phyloP scores from a whole-genome alignment of 2,888 invertebrate genomes.

The Neuroscelio doddi region DNA sequence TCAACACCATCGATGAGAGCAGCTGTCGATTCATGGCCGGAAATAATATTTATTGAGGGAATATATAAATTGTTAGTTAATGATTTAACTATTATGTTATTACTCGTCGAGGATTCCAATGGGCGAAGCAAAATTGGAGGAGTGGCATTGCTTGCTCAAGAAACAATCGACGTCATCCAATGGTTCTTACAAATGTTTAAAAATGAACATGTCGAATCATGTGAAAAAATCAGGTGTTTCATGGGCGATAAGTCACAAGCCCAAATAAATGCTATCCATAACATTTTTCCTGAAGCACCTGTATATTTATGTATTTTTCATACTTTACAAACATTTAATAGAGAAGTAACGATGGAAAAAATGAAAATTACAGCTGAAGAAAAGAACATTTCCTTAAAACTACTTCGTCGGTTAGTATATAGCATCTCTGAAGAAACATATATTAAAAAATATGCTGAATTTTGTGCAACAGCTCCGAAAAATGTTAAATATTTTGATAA shows the following conservation, averaged over 20 bases:
- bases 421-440: not conserved
- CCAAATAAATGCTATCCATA: slow-evolving; percentile 25
- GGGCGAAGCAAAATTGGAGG: slow-evolving; percentile 25
- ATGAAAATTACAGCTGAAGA: slow-evolving; percentile 11
- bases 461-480: slow-evolving; percentile 4
- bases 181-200: slow-evolving; percentile 30
- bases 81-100: slow-evolving; percentile 13
- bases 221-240: too few species aligned
- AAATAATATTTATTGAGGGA: slow-evolving; percentile 19
- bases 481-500: slow-evolving; percentile 21
- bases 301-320: slow-evolving; percentile 39
- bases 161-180: slow-evolving; percentile 10
- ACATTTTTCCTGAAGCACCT: slow-evolving; percentile 16
- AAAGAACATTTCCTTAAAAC: slow-evolving; percentile 10
- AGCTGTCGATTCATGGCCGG: slow-evolving; percentile 14
- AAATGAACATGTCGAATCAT: too few species aligned
- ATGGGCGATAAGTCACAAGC: slow-evolving; percentile 44
- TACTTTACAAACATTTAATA: slow-evolving; percentile 28
- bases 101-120: slow-evolving; percentile 29
- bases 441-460: not conserved
- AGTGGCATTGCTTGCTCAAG: slow-evolving; percentile 20
- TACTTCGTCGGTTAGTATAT: slow-evolving; percentile 14
- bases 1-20: slow-evolving; percentile 17
- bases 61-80: slow-evolving; percentile 13
- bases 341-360: slow-evolving; percentile 22